A percentile compares a stretch with the other conserved stretches of the same genome.
Conservation (phyloP, 2,888 invertebrate species). For the Campoplex nolae region DNA sequence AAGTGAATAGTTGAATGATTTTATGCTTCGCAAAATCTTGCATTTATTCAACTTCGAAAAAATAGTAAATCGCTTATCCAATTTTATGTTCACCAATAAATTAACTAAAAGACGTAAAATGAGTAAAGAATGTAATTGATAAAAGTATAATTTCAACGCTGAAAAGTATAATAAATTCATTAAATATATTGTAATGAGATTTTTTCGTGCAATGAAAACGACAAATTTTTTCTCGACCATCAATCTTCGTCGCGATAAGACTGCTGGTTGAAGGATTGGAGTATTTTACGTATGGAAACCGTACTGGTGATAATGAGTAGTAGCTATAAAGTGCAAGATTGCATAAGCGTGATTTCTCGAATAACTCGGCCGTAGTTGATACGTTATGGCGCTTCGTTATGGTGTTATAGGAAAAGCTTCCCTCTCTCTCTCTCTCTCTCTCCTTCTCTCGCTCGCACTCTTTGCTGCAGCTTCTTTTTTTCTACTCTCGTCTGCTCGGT, state of each 20-base stretch:
- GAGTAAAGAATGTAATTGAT: neutral
- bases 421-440: neutral
- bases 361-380: constrained; percentile 9
- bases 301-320: constrained; percentile 47
- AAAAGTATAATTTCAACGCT: neutral
- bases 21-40: neutral
- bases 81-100: neutral
- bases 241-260: constrained; percentile 16
- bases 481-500: constrained; percentile 14
- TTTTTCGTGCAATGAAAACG: constrained; percentile 4
- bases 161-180: neutral
- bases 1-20: constrained; percentile 44
- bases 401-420: constrained; percentile 9
- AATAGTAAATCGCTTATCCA: neutral
- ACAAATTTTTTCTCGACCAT: neutral
- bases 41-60: neutral
- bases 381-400: constrained; percentile 11
- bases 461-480: constrained; percentile 2
- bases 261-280: neutral
- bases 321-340: constrained; percentile 35
- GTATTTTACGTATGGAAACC: constrained; percentile 14
- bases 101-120: neutral
- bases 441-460: too few relatives aligned
- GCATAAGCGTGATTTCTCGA: constrained; percentile 20
- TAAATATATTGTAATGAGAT: neutral